Evolutionary conservation across 1,140 invertebrate species (phyloP).

Genomic region (Muscidifurax raptorellus): DNA sequence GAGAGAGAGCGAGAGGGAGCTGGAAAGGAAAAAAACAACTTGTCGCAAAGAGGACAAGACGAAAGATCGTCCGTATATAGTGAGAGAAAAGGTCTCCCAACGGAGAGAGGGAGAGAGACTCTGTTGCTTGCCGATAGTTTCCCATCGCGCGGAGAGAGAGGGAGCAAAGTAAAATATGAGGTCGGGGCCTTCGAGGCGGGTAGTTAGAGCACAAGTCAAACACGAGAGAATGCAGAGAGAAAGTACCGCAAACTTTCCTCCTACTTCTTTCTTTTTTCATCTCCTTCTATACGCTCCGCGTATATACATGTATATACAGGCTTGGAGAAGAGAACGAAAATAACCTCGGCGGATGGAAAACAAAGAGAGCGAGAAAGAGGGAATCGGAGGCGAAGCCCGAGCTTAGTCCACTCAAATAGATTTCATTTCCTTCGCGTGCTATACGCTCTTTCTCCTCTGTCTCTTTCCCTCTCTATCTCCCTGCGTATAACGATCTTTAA

Average conservation of each 20-base stretch:
- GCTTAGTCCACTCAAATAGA: slow-evolving; percentile 58
- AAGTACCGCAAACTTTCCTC: slow-evolving; percentile 50
- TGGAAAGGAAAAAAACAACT: no score
- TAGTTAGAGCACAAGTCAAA: slow-evolving; percentile 67
- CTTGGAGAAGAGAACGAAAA: slow-evolving; percentile 11
- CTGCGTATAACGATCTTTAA: not conserved
- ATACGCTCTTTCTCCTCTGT: not conserved
- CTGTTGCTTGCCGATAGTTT: slow-evolving; percentile 53
- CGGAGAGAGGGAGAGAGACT: not conserved
- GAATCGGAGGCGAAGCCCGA: slow-evolving; percentile 35
- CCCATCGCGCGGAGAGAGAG: slow-evolving; percentile 50
- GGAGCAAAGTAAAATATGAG: slow-evolving; percentile 65
- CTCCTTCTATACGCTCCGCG: no score
- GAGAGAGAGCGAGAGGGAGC: not conserved
- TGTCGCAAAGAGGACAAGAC: no score
- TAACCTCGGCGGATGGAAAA: slow-evolving; percentile 34
- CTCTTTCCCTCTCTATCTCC: not conserved
- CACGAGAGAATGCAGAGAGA: slow-evolving; percentile 59
- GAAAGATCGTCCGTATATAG: not conserved
- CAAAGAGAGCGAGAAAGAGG: slow-evolving; percentile 35
- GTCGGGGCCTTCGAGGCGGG: slow-evolving; percentile 54
- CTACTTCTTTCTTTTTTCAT: not conserved
- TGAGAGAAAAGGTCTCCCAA: no score
- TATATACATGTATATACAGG: no score
- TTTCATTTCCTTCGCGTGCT: slow-evolving; percentile 56